These are phyloP conservation scores for Neogale vison DNA, from an alignment of 2,113 vertebrate species.

Conservation along the genomic window DNA sequence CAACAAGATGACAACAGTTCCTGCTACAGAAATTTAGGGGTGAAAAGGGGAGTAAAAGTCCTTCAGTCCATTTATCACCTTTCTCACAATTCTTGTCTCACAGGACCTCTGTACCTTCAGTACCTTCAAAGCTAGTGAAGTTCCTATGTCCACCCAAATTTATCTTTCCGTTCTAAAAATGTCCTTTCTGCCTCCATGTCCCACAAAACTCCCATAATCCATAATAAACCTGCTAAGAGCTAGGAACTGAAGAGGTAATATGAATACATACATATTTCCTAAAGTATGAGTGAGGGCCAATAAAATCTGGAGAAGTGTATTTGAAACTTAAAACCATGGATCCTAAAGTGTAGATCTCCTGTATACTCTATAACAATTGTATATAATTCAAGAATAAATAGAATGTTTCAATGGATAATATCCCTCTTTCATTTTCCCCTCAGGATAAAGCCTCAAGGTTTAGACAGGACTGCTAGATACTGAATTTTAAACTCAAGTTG, in stretches of 20 bases:
- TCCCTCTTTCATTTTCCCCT: background rate
- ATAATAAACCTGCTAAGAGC: background rate
- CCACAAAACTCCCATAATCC: background rate
- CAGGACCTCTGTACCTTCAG: background rate
- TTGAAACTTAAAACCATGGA: constrained; percentile 28
- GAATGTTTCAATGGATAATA: background rate
- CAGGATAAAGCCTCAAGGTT: background rate
- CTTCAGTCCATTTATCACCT: background rate
- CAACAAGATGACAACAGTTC: background rate
- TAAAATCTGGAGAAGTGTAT: background rate
- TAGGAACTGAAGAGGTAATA: constrained; percentile 26
- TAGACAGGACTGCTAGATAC: background rate
- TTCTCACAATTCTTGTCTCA: background rate
- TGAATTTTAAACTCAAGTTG: constrained; percentile 6
- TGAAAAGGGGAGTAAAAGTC: background rate
- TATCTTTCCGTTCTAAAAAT: constrained; percentile 15
- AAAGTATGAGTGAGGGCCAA: constrained; percentile 8
- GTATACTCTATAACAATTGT: background rate
- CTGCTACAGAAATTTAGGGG: background rate
- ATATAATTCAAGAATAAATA: constrained; percentile 11
- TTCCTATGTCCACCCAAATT: constrained; percentile 17
- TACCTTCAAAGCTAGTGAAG: constrained; percentile 16
- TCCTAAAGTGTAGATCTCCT: background rate
- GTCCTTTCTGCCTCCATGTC: background rate
- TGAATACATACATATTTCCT: background rate